Conservation (phyloP, 2,113 vertebrate species). For the Urocitellus parryii region DNA sequence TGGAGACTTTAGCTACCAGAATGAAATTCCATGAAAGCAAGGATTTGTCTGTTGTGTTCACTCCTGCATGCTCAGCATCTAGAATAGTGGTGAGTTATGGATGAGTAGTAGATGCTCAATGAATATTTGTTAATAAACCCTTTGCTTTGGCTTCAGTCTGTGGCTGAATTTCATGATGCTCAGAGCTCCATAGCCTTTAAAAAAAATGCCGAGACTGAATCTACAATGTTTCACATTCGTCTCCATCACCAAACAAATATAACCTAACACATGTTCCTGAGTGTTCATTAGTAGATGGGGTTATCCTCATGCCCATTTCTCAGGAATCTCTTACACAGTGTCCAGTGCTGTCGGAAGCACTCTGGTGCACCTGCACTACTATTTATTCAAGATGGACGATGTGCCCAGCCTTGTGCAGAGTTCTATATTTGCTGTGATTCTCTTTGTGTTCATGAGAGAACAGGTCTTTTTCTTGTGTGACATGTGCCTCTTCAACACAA, state of each 20-base stretch:
- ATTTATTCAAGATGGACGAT: background rate
- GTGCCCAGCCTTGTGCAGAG: background rate
- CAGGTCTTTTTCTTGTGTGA: background rate
- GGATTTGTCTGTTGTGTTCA: background rate
- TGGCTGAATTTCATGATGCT: background rate
- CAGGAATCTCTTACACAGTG: background rate
- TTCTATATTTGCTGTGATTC: background rate
- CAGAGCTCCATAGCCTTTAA: background rate
- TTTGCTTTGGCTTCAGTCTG: background rate
- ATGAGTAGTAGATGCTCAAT: background rate
- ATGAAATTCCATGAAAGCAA: background rate
- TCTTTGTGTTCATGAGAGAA: background rate
- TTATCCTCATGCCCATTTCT: background rate
- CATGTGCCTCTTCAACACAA: background rate
- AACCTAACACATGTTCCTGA: background rate
- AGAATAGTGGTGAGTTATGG: background rate
- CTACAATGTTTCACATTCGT: background rate
- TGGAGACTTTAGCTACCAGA: background rate
- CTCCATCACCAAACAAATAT: background rate
- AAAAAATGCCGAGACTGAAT: background rate
- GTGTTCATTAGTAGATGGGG: background rate
- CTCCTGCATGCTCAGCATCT: background rate
- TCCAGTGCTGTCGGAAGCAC: background rate
- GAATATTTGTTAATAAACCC: background rate
- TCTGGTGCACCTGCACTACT: no score